Conservation (phyloP, 1,140 invertebrate genomes). For the Phortica variegata region DNA sequence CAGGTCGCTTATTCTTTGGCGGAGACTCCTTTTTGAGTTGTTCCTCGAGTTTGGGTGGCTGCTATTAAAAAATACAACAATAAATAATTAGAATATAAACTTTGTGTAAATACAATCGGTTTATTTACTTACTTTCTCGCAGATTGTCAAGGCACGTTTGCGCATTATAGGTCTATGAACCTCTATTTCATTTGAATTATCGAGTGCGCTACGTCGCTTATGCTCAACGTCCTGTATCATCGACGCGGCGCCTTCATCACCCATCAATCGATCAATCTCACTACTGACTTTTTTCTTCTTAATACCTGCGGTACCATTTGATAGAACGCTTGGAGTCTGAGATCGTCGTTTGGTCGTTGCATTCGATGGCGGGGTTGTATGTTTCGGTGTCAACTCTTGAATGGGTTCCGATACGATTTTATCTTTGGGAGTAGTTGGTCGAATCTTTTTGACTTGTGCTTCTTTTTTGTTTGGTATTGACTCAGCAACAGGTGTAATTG, state of each 20-base stretch:
- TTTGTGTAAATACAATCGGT: constrained; percentile 46
- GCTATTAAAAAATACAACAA: background rate
- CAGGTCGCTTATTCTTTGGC: constrained; percentile 48
- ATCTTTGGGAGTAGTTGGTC: constrained; percentile 30
- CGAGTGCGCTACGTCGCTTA: constrained; percentile 44
- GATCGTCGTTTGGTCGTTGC: constrained; percentile 33
- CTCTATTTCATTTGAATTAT: constrained; percentile 13
- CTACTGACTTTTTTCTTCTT: constrained; percentile 63
- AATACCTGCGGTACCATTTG: constrained; percentile 21
- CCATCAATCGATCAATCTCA: constrained; percentile 75
- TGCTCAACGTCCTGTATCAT: constrained; percentile 77
- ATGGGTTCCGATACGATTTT: background rate
- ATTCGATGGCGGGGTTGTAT: constrained; percentile 10
- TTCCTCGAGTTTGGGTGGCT: constrained; percentile 9
- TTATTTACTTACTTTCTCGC: constrained; percentile 57
- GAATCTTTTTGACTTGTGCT: constrained; percentile 9
- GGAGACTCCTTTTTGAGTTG: constrained; percentile 35
- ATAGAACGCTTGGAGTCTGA: constrained; percentile 28
- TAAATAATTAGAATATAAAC: background rate
- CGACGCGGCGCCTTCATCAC: constrained; percentile 83
- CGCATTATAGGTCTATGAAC: constrained; percentile 60
- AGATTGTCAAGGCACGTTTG: constrained; percentile 58
- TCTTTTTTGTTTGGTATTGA: constrained; percentile 20
- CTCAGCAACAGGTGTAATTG: background rate
- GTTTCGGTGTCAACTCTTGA: constrained; percentile 5